phyloP scores from a whole-genome alignment of 2,113 vertebrate species.

The Campylorhamphus procurvoides region DNA sequence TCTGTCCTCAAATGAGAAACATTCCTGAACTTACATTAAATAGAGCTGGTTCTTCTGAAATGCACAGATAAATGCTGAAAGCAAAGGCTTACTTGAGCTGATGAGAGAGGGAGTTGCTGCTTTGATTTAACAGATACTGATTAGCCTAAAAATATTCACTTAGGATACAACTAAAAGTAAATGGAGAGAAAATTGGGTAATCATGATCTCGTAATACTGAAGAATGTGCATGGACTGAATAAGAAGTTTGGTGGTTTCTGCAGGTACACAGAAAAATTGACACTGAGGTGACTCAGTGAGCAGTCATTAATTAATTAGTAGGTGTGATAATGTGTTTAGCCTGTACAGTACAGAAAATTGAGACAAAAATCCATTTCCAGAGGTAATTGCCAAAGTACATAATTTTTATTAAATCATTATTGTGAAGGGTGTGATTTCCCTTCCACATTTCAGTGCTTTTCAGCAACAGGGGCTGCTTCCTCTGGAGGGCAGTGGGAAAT shows the following conservation, averaged over 20 bases:
- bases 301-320: neutral
- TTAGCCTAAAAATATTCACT: conserved; percentile 43
- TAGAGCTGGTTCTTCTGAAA: neutral
- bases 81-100: neutral
- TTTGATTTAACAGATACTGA: conserved; percentile 6
- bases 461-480: neutral
- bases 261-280: neutral
- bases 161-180: neutral
- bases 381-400: neutral
- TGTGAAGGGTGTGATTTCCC: neutral
- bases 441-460: neutral
- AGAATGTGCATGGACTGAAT: neutral
- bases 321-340: neutral
- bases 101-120: neutral
- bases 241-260: neutral
- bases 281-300: neutral
- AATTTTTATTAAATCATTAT: neutral
- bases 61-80: neutral
- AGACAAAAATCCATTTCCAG: neutral
- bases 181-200: neutral
- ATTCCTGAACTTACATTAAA: neutral
- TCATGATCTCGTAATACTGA: neutral
- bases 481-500: neutral
- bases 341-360: neutral
- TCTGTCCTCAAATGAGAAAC: neutral